Evolutionary conservation across 2,888 invertebrate species (phyloP).

Genomic region (Cybosia mesomella): DNA sequence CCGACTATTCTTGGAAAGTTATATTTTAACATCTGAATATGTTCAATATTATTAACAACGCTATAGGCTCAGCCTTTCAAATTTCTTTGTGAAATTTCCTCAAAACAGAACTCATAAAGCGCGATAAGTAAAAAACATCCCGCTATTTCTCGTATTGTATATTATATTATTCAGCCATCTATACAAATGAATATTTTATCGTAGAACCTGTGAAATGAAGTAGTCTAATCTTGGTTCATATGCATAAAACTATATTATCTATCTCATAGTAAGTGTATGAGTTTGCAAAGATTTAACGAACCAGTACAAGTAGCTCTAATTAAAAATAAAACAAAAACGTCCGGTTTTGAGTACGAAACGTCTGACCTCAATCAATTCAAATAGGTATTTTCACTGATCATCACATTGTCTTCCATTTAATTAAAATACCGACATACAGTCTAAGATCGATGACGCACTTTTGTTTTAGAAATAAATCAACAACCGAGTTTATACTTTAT

Average conservation of each 20-base stretch:
- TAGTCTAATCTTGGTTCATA: too few species aligned
- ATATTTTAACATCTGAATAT: background rate
- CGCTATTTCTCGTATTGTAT: background rate
- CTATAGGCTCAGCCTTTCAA: too few species aligned
- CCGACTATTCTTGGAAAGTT: background rate
- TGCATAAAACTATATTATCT: too few species aligned
- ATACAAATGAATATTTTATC: too few species aligned
- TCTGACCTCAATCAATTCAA: background rate
- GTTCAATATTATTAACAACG: too few species aligned
- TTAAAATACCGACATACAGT: background rate
- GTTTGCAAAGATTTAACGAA: too few species aligned
- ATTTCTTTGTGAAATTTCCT: background rate
- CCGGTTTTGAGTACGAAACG: too few species aligned
- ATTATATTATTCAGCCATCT: too few species aligned
- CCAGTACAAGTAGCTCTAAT: too few species aligned
- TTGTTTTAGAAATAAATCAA: constrained; percentile 24
- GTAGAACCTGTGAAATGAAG: too few species aligned
- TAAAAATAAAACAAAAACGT: too few species aligned
- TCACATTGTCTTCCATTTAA: background rate
- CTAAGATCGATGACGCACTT: background rate
- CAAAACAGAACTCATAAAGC: background rate
- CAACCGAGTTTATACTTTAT: constrained; percentile 50
- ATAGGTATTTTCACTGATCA: background rate
- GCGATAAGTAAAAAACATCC: background rate
- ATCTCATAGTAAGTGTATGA: too few species aligned